Base-by-base conservation (phyloP, 2,797 vertebrate genomes). In the Pseudomugil gertrudae region DNA sequence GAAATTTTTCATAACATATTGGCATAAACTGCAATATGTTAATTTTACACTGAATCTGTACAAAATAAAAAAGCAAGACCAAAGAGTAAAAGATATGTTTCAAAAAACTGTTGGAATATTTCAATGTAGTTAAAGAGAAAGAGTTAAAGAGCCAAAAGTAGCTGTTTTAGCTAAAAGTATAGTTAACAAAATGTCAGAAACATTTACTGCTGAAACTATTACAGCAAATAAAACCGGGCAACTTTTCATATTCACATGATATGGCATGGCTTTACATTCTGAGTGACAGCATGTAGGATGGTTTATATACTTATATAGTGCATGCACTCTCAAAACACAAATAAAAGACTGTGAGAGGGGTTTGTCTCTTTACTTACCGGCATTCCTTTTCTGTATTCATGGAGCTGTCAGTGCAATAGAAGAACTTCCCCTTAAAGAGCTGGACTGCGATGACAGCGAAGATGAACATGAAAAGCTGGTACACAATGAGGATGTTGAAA, bases 391-490 rank as follows among this genome's bases (percentile, higher is more conserved):
- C 94, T 0, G 96, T 93, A 81, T 97, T 97, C 93, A 98, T 98
- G 36, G 97, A 98, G 81, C 96, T 96, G 92, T 99, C 98, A 0
- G 94, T 99, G 86, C 98, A 99, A 69, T 97, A 99, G 89, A 98
- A 99, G 89, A 99, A 99, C 88, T 97, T 98, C 54, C 98, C 98
- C 88, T 99, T 99, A 91, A 99, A 99, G 56, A 99, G 96, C 87
- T 99, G 97, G 56, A 99, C 97, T 0, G 97, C 98, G 5, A 99
- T 99, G 87, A 99, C 98, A 1, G 97, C 98, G 14, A 99, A 99
- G 90, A 99, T 99, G 92, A 99, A 99, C 97, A 99, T 99, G 92
- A 99, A 99, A 91, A 99, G 98, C 91, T 99, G 97, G 93, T 99
- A 99, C 78, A 99, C 98, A 6, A 99, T 99, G 78, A 99, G 96